phyloP scores from a whole-genome alignment of 1,140 invertebrate genomes.

The Drosophila ficusphila region DNA sequence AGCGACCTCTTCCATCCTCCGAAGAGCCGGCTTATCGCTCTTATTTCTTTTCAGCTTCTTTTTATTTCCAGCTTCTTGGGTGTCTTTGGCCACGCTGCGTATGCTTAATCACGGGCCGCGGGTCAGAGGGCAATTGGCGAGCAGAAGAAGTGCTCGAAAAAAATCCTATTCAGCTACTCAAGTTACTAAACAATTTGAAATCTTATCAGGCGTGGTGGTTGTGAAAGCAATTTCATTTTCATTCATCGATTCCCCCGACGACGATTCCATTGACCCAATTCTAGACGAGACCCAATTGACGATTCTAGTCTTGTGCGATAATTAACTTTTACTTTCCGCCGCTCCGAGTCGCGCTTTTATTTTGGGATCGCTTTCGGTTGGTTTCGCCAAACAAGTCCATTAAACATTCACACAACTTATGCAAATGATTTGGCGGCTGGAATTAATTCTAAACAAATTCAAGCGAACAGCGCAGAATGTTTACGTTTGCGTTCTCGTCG shows the following conservation, averaged over 20 bases:
- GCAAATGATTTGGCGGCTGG: conserved; percentile 58
- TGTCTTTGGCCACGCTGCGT: conserved; percentile 1
- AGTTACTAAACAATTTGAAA: conserved; percentile 19
- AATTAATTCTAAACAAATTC: conserved; percentile 68
- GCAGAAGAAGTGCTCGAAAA: conserved; percentile 7
- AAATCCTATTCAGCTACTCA: conserved; percentile 16
- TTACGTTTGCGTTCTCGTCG: conserved; percentile 24
- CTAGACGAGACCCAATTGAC: conserved; percentile 24
- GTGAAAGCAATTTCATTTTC: conserved; percentile 31
- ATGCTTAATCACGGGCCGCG: conserved; percentile 19
- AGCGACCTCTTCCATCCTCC: conserved; percentile 5
- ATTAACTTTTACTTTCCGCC: conserved; percentile 63
- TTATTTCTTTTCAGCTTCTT: no score
- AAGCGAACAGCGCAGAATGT: conserved; percentile 58
- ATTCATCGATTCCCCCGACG: conserved; percentile 60
- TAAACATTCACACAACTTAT: conserved; percentile 60
- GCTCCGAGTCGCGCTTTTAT: conserved; percentile 15
- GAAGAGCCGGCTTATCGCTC: conserved; percentile 25
- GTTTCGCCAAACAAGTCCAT: conserved; percentile 48
- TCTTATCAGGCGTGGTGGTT: conserved; percentile 22
- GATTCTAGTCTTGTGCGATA: conserved; percentile 40
- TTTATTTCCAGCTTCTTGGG: conserved; percentile 4
- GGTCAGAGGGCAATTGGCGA: not conserved
- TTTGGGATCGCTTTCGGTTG: conserved; percentile 24
- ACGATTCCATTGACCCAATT: conserved; percentile 63